phyloP scores from a whole-genome alignment of 1,140 invertebrate species.

The Druon quercuslanigerum region DNA sequence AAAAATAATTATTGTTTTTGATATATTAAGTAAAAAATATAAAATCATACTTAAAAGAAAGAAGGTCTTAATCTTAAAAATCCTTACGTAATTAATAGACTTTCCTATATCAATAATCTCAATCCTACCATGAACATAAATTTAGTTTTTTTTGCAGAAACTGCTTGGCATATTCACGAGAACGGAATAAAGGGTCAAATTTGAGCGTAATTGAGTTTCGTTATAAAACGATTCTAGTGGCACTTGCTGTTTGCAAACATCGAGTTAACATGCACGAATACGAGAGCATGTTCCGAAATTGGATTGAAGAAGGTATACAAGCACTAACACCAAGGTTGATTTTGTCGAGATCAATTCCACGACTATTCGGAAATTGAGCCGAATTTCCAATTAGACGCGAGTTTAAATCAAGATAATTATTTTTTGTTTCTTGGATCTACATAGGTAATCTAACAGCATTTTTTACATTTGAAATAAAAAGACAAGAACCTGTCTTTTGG shows the following conservation, averaged over 20 bases:
- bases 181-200: not conserved
- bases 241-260: constrained; percentile 14
- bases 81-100: too few species aligned
- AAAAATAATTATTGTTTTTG: too few species aligned
- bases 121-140: too few species aligned
- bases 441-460: too few species aligned
- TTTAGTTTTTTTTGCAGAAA: too few species aligned
- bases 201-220: constrained; percentile 12
- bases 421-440: too few species aligned
- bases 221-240: constrained; percentile 9
- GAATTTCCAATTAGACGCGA: not conserved
- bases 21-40: too few species aligned
- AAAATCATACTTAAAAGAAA: too few species aligned
- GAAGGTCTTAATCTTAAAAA: too few species aligned
- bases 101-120: too few species aligned
- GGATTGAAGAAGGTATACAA: constrained; percentile 8
- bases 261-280: constrained; percentile 24
- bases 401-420: not conserved
- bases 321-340: constrained; percentile 10
- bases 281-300: constrained; percentile 16
- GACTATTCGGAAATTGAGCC: constrained; percentile 1
- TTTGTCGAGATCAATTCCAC: constrained; percentile 5
- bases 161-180: not conserved
- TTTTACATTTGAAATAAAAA: too few species aligned
- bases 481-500: too few species aligned